Evolutionary conservation across 1,140 invertebrate genomes (phyloP).

Genomic region (Drosophila rufa): DNA sequence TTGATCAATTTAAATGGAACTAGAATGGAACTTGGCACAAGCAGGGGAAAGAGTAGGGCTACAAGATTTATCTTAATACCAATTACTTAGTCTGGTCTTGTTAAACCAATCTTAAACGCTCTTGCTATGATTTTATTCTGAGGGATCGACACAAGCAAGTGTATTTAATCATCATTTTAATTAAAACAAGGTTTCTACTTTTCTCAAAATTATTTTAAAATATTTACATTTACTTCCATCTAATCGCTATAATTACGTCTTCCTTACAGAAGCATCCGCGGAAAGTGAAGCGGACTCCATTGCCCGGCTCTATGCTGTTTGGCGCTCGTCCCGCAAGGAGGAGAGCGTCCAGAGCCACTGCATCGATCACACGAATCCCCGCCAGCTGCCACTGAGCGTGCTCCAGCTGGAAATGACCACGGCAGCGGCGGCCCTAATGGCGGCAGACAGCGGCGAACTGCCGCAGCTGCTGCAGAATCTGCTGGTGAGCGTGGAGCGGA

Average conservation of each 20-base stretch:
- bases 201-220: too few relatives aligned
- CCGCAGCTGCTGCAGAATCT: constrained; percentile 88
- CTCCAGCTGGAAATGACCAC: constrained; percentile 72
- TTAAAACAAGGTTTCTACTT: too few relatives aligned
- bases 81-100: background rate
- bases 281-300: constrained; percentile 56
- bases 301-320: constrained; percentile 77
- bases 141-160: background rate
- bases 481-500: constrained; percentile 89
- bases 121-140: background rate
- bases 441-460: constrained; percentile 85
- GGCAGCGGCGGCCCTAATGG: constrained; percentile 62
- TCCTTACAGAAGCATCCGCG: constrained; percentile 27
- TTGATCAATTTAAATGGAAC: constrained; percentile 36
- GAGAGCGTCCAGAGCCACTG: constrained; percentile 63
- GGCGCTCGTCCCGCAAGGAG: constrained; percentile 67
- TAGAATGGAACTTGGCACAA: constrained; percentile 9
- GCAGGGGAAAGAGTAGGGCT: background rate
- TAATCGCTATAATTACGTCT: background rate
- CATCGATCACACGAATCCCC: constrained; percentile 66
- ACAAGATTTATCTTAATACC: background rate
- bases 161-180: too few relatives aligned
- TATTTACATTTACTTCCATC: background rate
- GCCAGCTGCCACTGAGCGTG: constrained; percentile 61
- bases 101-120: background rate